A percentile compares a stretch with the other conserved stretches of the same genome.
These are phyloP conservation scores for Cantharis nigra DNA, from an alignment of 2,888 invertebrate genomes.

Conservation along the genomic window DNA sequence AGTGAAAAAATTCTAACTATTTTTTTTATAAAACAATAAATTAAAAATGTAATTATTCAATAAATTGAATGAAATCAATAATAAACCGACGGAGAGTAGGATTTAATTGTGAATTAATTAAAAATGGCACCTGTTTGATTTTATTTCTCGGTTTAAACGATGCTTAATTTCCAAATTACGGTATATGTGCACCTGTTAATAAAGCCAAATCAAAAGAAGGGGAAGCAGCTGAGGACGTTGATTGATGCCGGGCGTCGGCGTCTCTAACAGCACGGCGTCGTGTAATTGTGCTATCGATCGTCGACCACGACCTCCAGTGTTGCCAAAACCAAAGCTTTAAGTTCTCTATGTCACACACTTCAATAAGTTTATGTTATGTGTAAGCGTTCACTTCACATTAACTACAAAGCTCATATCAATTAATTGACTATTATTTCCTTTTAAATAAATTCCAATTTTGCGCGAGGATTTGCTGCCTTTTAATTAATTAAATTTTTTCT, in stretches of 20 bases:
- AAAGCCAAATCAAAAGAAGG: constrained; percentile 8
- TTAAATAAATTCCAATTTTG: not conserved
- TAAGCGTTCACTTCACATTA: not conserved
- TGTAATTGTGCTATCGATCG: constrained; percentile 38
- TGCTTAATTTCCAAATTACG: not conserved
- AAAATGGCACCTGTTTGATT: constrained; percentile 1
- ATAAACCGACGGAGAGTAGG: not conserved
- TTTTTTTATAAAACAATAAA: not conserved
- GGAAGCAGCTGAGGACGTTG: constrained; percentile 22
- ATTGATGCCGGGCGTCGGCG: constrained; percentile 36
- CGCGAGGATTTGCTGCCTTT: too few species aligned
- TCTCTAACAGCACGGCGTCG: constrained; percentile 40
- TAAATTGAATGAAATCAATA: not conserved
- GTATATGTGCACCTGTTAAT: constrained; percentile 17
- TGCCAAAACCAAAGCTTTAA: constrained; percentile 21
- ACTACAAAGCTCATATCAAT: not conserved
- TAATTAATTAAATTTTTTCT: not conserved
- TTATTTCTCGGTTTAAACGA: not conserved
- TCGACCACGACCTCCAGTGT: constrained; percentile 31
- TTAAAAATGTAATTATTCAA: not conserved
- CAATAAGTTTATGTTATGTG: not conserved
- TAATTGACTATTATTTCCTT: not conserved
- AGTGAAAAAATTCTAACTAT: not conserved
- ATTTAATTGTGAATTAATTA: not conserved
- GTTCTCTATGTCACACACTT: not conserved